Evolutionary conservation across 2,888 invertebrate genomes (phyloP), one percentile per base, ranked within the genome.

Genomic region (Sabatieria punctata): DNA sequence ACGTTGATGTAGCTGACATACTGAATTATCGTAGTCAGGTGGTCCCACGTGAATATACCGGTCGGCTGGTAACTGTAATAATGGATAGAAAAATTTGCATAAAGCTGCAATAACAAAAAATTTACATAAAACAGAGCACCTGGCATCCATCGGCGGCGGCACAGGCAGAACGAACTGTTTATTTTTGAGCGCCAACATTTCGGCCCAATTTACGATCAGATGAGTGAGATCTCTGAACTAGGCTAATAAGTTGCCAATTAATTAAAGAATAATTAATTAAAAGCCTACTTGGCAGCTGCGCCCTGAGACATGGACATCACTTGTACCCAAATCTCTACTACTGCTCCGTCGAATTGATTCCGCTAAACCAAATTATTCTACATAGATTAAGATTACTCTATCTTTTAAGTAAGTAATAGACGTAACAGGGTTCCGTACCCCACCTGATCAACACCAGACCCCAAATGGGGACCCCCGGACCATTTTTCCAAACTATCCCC

Each of bases 251-350:
- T 15, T 11, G 8, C 15, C 30, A 30, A 15, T 15, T 8, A 11
- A 30, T 15, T 8, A 11, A 3, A 67, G 53, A 35, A 65, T n/a
- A 37, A 11, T 18, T 37, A 6, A 37, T 6, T 37, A 11, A 11
- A 60, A 1, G 66, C 42, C n/a, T 48, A 57, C 49, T 62, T 61
- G 22, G 59, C 55, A 4, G 51, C 54, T 21, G 48, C 60, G 43
- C 67, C 54, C 48, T 66, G 64, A 37, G 84, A 73, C 56, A 82
- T 71, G 51, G 57, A 49, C 48, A 56, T 52, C 37, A 60, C 51
- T 68, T 85, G 85, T 19, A 82, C 79, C 78, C 89, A 84, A 43
- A 89, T 75, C 69, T 95, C 93, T 2, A 95, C 64, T 1, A 89
- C 85, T 33, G 82, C 76, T 1, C 95, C 95, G 68, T 85, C 79